Percentiles rank a stretch among this genome's conserved stretches.
Conservation (phyloP, 2,797 vertebrate species). For the Spea hammondii region DNA sequence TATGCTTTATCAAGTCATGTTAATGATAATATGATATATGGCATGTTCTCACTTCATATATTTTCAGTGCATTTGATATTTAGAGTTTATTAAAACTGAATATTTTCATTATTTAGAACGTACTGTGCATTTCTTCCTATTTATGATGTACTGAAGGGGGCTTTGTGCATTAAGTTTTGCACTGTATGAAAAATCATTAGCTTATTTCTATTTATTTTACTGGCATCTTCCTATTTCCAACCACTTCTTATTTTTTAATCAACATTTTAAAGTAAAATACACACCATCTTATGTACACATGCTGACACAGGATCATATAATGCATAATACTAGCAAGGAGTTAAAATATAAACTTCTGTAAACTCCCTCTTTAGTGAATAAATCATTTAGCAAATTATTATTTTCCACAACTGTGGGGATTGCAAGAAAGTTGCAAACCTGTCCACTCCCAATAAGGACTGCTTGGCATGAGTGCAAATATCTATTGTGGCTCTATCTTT, state of each 20-base stretch:
- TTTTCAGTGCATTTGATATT: not conserved
- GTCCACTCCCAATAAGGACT: too few species aligned
- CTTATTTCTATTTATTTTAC: not conserved
- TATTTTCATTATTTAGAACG: not conserved
- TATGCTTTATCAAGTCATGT: conserved; percentile 1
- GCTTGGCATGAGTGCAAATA: too few species aligned
- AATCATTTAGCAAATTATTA: too few species aligned
- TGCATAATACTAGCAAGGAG: too few species aligned
- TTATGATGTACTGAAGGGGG: not conserved
- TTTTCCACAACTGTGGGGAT: too few species aligned
- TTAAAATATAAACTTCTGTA: too few species aligned
- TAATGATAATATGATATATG: conserved; percentile 20
- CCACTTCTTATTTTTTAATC: not conserved
- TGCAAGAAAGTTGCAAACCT: too few species aligned
- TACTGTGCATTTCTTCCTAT: conserved; percentile 1
- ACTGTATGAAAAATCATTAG: not conserved
- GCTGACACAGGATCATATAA: too few species aligned
- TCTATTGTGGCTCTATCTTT: too few species aligned
- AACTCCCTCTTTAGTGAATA: too few species aligned
- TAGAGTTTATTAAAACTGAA: not conserved
- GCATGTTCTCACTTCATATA: not conserved
- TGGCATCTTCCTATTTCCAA: not conserved
- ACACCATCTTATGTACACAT: too few species aligned
- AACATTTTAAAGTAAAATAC: too few species aligned
- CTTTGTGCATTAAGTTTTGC: not conserved